These are phyloP conservation scores for Coregonus suidteri DNA, from an alignment of 2,797 vertebrate species.

Conservation along the genomic window DNA sequence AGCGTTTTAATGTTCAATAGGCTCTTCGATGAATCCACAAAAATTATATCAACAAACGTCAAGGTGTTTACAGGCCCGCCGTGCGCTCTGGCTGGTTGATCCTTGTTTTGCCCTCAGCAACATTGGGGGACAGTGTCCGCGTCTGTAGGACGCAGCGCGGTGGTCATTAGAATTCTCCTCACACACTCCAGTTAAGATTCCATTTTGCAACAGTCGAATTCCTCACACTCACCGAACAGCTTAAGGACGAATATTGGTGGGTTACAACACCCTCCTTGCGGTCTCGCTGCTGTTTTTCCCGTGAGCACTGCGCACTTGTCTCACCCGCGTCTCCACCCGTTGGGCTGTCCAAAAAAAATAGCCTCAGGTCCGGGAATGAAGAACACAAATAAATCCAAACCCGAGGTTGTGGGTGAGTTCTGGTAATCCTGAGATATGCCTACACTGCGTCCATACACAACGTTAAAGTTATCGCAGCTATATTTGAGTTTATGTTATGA, in stretches of 20 bases:
- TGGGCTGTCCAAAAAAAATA: conserved; percentile 3
- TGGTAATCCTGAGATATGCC: conserved; percentile 4
- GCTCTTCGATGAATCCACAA: not conserved
- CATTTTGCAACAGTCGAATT: conserved; percentile 39
- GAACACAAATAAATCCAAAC: not conserved
- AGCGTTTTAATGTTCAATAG: not conserved
- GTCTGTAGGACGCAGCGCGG: conserved; percentile 50
- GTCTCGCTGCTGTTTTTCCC: not conserved
- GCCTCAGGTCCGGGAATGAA: not conserved
- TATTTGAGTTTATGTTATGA: not conserved
- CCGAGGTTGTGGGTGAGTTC: not conserved
- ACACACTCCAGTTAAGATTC: conserved; percentile 42
- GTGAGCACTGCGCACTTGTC: conserved; percentile 9
- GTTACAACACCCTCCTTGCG: not conserved
- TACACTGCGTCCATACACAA: not conserved
- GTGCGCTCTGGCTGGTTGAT: conserved; percentile 18
- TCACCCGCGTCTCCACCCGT: conserved; percentile 6
- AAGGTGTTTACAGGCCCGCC: conserved; percentile 6
- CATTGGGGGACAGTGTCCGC: conserved; percentile 38
- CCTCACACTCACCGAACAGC: conserved; percentile 20
- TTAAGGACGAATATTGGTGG: not conserved
- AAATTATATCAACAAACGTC: not conserved
- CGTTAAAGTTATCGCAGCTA: not conserved
- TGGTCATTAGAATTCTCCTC: conserved; percentile 60
- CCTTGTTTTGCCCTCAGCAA: conserved; percentile 42